These are phyloP conservation scores for Arenaria interpres DNA, from an alignment of 2,113 vertebrate species.

Conservation along the genomic window DNA sequence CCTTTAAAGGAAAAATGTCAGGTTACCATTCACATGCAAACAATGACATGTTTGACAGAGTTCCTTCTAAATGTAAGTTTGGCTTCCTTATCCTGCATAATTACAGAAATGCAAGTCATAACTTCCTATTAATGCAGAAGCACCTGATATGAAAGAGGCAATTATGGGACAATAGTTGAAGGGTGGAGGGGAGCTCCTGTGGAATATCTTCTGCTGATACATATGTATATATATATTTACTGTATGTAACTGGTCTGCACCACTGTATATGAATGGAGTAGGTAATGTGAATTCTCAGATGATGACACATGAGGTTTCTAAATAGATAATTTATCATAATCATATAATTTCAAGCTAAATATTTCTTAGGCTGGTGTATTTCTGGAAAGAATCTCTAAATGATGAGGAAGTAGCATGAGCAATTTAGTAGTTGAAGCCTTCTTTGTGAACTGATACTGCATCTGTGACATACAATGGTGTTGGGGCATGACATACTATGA, in stretches of 20 bases:
- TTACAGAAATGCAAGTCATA: neutral
- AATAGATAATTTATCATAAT: neutral
- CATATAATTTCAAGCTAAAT: neutral
- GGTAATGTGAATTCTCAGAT: neutral
- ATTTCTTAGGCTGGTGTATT: neutral
- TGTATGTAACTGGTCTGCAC: rapidly evolving
- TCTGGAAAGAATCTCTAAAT: neutral
- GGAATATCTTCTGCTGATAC: neutral
- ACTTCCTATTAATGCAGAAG: neutral
- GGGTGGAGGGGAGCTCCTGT: neutral
- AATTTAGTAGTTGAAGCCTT: neutral
- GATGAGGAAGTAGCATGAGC: neutral
- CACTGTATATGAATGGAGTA: neutral
- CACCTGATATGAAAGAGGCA: neutral
- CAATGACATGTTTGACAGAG: neutral
- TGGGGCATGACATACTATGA: neutral
- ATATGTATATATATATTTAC: neutral
- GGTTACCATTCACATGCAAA: neutral
- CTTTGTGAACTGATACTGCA: neutral
- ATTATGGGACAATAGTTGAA: neutral
- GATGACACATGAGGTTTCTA: neutral
- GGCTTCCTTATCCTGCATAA: neutral
- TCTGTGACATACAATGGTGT: neutral
- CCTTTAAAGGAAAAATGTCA: neutral
- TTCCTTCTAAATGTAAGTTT: neutral